Conservation (phyloP, 2,888 invertebrate species). For the Pterostichus niger region DNA sequence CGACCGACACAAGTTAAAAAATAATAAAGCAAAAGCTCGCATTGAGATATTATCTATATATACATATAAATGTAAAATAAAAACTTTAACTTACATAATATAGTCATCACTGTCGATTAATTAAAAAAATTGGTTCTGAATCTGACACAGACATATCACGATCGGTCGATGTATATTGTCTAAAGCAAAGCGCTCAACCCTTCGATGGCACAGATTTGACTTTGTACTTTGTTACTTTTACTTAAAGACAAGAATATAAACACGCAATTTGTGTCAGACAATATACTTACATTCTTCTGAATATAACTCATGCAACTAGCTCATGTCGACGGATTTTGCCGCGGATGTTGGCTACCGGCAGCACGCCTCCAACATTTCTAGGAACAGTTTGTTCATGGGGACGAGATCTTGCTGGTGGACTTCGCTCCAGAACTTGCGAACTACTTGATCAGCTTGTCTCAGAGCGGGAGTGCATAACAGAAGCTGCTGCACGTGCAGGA, state of each 20-base stretch:
- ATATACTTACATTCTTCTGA: conserved; percentile 60
- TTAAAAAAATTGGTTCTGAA: conserved; percentile 64
- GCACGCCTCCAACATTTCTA: conserved; percentile 95
- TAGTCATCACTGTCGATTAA: conserved; percentile 62
- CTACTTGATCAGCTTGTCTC: conserved; percentile 92
- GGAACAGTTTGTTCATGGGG: conserved; percentile 97
- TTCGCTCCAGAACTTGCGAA: conserved; percentile 93
- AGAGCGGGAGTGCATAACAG: conserved; percentile 93
- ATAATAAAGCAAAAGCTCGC: conserved; percentile 56
- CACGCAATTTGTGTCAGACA: conserved; percentile 59
- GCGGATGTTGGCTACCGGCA: conserved; percentile 78
- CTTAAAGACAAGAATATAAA: conserved; percentile 53
- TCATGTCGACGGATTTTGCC: conserved; percentile 5
- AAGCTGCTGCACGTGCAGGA: conserved; percentile 90
- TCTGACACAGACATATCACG: conserved; percentile 59
- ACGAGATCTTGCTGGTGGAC: conserved; percentile 93
- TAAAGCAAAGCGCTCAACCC: conserved; percentile 57
- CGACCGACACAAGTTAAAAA: conserved; percentile 51
- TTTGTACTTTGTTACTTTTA: conserved; percentile 66
- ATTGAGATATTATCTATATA: conserved; percentile 56
- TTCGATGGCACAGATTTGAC: conserved; percentile 63
- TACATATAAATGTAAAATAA: conserved; percentile 64
- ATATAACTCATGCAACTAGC: conserved; percentile 41
- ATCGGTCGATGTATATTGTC: conserved; percentile 63
- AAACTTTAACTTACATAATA: conserved; percentile 61